These are phyloP conservation scores for Leptodactylus fuscus DNA, from an alignment of 2,113 vertebrate species.

Conservation along the genomic window DNA sequence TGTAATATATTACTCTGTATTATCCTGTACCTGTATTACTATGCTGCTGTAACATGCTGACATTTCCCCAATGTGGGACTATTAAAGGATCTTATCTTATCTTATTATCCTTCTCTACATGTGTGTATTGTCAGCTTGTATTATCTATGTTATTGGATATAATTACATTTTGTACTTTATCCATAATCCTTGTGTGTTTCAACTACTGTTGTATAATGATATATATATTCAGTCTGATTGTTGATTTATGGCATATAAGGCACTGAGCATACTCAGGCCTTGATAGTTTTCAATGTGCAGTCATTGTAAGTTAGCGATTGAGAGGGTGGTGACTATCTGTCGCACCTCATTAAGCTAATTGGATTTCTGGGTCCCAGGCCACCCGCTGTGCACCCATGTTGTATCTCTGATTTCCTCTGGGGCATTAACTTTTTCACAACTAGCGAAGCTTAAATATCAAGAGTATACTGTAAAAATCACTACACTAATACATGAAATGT, in stretches of 20 bases:
- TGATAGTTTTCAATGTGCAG: constrained; percentile 29
- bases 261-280: not conserved
- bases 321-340: constrained; percentile 38
- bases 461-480: not conserved
- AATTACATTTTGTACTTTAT: no score
- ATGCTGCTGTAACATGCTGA: no score
- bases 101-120: no score
- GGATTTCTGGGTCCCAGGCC: constrained; percentile 44
- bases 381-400: constrained; percentile 21
- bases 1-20: no score
- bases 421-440: constrained; percentile 43
- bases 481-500: not conserved
- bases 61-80: no score
- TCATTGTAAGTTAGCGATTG: not conserved
- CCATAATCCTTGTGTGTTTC: no score
- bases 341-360: constrained; percentile 43
- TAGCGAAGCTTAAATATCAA: not conserved
- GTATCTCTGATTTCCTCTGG: constrained; percentile 4
- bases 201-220: not conserved
- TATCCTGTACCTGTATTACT: no score
- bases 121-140: no score
- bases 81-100: no score
- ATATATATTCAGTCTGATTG: not conserved
- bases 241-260: not conserved
- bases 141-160: no score